These are phyloP conservation scores for Tipula confusa DNA, from an alignment of 2,888 invertebrate species.

Conservation along the genomic window DNA sequence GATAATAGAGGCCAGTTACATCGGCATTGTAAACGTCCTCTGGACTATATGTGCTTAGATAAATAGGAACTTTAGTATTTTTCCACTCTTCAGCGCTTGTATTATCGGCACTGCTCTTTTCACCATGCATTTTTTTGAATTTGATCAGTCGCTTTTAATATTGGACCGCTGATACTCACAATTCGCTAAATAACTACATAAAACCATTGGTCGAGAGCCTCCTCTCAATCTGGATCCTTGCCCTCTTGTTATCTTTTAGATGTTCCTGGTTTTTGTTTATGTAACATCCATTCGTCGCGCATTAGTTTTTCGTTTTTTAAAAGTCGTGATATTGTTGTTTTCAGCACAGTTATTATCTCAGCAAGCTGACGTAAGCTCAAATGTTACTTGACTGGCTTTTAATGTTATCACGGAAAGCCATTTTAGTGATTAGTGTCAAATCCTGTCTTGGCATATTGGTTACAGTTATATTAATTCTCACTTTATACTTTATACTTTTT, in stretches of 20 bases:
- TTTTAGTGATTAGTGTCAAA: background rate
- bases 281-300: background rate
- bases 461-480: background rate
- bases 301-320: background rate
- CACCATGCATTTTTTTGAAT: too few species aligned
- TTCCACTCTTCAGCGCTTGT: background rate
- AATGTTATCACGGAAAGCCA: background rate
- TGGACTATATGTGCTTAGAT: background rate
- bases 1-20: background rate
- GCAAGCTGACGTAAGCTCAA: background rate
- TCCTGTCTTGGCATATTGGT: background rate
- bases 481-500: background rate
- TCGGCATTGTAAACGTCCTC: background rate
- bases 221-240: background rate
- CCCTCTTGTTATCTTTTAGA: background rate
- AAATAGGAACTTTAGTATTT: constrained; percentile 6
- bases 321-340: background rate
- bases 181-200: background rate
- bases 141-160: background rate
- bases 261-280: background rate
- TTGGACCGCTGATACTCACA: too few species aligned
- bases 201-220: too few species aligned
- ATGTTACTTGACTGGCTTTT: too few species aligned
- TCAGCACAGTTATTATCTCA: background rate
- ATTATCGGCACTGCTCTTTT: background rate